phyloP scores from a whole-genome alignment of 2,797 vertebrate genomes.

The Buceros bicornis region DNA sequence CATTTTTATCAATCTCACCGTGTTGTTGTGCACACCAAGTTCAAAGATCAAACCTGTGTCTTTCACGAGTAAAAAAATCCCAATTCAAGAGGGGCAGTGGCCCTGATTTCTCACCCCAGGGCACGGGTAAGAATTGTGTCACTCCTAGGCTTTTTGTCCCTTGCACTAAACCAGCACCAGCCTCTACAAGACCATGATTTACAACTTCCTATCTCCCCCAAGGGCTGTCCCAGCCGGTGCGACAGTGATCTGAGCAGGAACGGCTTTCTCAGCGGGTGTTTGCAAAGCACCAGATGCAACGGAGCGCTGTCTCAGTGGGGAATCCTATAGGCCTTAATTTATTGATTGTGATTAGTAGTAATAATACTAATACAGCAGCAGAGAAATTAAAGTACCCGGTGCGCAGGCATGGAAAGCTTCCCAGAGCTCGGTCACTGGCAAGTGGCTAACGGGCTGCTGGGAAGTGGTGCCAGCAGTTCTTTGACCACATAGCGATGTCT shows the following conservation, averaged over 20 bases:
- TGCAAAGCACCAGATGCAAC: accelerated
- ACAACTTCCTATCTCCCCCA: neutral
- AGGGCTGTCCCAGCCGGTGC: neutral
- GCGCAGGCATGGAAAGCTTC: neutral
- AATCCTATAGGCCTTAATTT: neutral
- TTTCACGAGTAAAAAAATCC: neutral
- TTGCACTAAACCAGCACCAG: neutral
- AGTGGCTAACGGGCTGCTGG: neutral
- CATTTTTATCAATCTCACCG: neutral
- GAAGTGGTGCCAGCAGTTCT: neutral
- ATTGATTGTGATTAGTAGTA: neutral
- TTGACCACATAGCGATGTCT: accelerated
- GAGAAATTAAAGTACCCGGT: neutral
- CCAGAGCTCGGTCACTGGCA: neutral
- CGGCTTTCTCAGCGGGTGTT: neutral
- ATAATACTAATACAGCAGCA: neutral
- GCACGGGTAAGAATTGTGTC: neutral
- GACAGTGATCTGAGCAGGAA: neutral
- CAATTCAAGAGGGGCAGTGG: accelerated
- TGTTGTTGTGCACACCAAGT: accelerated
- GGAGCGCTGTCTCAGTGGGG: neutral
- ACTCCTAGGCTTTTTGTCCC: neutral
- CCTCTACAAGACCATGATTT: neutral
- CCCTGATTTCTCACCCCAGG: neutral
- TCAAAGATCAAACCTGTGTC: neutral